Percentiles rank a stretch among this genome's conserved stretches.
Conservation (phyloP, 1,140 invertebrate genomes). For the Dreissena polymorpha region DNA sequence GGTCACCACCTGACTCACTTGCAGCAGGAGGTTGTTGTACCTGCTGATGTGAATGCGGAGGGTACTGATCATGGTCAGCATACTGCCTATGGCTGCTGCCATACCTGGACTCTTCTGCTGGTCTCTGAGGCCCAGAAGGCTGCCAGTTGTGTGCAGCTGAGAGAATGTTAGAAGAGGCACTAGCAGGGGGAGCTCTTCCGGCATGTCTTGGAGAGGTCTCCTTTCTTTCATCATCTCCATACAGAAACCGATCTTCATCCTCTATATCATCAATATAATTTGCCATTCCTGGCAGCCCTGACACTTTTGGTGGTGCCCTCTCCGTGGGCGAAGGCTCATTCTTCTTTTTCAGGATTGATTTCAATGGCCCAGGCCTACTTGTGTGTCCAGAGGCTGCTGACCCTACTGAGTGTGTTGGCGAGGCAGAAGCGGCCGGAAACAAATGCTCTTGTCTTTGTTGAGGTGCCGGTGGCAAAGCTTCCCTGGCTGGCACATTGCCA, state of each 20-base stretch:
- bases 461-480: not conserved
- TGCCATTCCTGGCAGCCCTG: slow-evolving; percentile 56
- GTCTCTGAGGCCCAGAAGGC: slow-evolving; percentile 26
- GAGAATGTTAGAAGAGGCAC: slow-evolving; percentile 17
- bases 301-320: slow-evolving; percentile 29
- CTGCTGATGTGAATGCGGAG: not conserved
- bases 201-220: not conserved
- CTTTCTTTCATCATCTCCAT: slow-evolving; percentile 64
- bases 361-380: slow-evolving; percentile 53
- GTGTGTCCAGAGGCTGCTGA: slow-evolving; percentile 26
- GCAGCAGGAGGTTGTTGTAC: not conserved
- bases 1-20: slow-evolving; percentile 12
- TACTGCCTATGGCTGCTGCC: slow-evolving; percentile 6
- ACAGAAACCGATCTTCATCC: slow-evolving; percentile 75
- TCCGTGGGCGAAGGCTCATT: slow-evolving; percentile 28
- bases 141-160: slow-evolving; percentile 46
- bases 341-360: slow-evolving; percentile 69
- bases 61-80: slow-evolving; percentile 6
- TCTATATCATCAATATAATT: slow-evolving; percentile 69
- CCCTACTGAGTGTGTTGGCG: not conserved
- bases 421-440: slow-evolving; percentile 28
- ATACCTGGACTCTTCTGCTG: not conserved
- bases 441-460: not conserved
- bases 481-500: not conserved
- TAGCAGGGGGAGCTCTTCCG: not conserved